A percentile compares a stretch with the other conserved stretches of the same genome.
Evolutionary conservation across 2,888 invertebrate species (phyloP).

Genomic region (Aromia moschata): DNA sequence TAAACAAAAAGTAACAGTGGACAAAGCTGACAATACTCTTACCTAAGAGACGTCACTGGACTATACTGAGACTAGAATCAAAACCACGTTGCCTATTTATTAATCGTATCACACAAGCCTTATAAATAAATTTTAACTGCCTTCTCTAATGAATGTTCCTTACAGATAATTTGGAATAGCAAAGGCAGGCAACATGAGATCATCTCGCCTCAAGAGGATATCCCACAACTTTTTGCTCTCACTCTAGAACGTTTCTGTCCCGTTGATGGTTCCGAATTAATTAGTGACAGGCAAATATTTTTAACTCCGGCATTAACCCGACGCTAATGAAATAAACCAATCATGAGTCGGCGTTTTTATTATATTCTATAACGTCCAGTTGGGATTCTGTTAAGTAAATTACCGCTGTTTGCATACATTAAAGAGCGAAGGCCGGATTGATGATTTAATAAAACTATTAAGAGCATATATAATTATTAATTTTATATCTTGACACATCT

Average conservation of each 20-base stretch:
- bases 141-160: no score
- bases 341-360: not conserved
- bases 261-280: not conserved
- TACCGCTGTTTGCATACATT: conserved; percentile 12
- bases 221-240: not conserved
- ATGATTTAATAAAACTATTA: conserved; percentile 21
- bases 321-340: conserved; percentile 1
- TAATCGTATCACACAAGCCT: no score
- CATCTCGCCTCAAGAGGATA: not conserved
- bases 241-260: not conserved
- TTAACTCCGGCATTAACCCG: not conserved
- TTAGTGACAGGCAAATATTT: conserved; percentile 1
- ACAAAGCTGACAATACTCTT: no score
- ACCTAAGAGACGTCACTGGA: no score
- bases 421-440: conserved; percentile 9
- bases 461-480: conserved; percentile 17
- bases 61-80: no score
- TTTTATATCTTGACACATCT: conserved; percentile 31
- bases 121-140: no score
- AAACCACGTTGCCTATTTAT: no score
- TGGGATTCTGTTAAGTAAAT: not conserved
- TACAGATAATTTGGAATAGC: no score
- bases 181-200: no score
- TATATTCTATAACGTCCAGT: not conserved
- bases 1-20: no score